phyloP scores from a whole-genome alignment of 2,113 vertebrate species.

The Geococcyx californianus region DNA sequence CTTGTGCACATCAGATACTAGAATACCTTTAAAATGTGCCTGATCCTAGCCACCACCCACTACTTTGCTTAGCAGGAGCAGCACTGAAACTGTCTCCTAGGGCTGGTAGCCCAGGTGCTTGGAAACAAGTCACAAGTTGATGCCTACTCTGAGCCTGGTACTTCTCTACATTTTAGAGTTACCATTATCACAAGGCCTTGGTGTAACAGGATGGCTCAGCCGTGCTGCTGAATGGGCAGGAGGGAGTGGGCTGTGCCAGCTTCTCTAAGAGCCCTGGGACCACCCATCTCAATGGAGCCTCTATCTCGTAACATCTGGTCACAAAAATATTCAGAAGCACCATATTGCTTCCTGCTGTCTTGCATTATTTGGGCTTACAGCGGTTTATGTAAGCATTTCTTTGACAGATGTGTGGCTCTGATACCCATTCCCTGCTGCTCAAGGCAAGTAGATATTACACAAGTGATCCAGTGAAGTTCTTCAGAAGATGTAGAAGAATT shows the following conservation, averaged over 20 bases:
- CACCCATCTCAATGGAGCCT: not conserved
- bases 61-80: not conserved
- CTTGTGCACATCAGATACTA: not conserved
- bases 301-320: not conserved
- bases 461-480: not conserved
- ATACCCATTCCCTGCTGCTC: not conserved
- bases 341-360: not conserved
- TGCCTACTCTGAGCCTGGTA: not conserved
- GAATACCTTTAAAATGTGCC: not conserved
- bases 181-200: not conserved
- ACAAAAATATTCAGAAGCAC: not conserved
- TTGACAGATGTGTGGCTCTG: not conserved
- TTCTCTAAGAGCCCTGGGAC: not conserved
- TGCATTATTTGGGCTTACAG: not conserved
- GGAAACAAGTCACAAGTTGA: not conserved
- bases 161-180: not conserved
- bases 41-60: not conserved
- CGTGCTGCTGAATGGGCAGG: fast-evolving
- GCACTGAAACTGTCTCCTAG: not conserved
- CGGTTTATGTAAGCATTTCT: not conserved
- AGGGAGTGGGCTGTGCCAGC: not conserved
- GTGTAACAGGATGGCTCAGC: not conserved
- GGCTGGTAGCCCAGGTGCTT: not conserved
- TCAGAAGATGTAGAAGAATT: not conserved
- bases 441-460: not conserved